Evolutionary conservation across 2,113 vertebrate genomes (phyloP), one percentile per base, ranked within the genome.

Genomic region (Lamprologus callipterus): DNA sequence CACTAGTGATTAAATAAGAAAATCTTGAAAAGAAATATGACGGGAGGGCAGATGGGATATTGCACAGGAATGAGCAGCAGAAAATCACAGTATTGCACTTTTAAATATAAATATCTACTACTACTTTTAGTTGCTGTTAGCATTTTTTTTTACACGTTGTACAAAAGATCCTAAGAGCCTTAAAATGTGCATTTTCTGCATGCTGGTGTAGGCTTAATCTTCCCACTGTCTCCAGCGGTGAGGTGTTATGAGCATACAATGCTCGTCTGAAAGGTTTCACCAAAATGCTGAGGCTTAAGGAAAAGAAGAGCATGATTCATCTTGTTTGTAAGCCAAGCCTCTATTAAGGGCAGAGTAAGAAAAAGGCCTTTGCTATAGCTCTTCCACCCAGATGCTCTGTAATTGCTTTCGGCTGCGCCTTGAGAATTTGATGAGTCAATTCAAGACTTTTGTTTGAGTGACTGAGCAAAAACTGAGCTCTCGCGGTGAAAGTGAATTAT

Each of bases 401-500:
- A 95, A 95, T 96, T 96, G 90, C 95, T 96, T 96, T 95, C 42
- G 60, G 92, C 90, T 88, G 87, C 90, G 92, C 92, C 94, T 93
- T 93, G 94, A 93, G 92, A 95, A 91, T 95, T 87, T 95, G 89
- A 94, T 92, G 94, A 95, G 93, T 95, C 88, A 91, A 94, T 91
- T 91, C 49, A 37, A 89, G 92, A 92, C 88, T 94, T 90, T 93
- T 83, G 88, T 92, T 92, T 92, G 93, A 93, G 80, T 92, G 94
- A 93, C 89, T 85, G 87, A 82, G 82, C 81, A 87, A 93, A 86
- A 88, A 81, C 65, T 17, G 68, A 87, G 86, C 68, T 90, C 89
- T 88, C 49, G 75, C 79, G 23, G 82, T 55, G 73, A 87, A 88
- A 90, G 79, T 82, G 65, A 93, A 92, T 91, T 92, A 94, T 94